Evolutionary conservation across 1,140 invertebrate genomes (phyloP).

Genomic region (Drosophila lini): DNA sequence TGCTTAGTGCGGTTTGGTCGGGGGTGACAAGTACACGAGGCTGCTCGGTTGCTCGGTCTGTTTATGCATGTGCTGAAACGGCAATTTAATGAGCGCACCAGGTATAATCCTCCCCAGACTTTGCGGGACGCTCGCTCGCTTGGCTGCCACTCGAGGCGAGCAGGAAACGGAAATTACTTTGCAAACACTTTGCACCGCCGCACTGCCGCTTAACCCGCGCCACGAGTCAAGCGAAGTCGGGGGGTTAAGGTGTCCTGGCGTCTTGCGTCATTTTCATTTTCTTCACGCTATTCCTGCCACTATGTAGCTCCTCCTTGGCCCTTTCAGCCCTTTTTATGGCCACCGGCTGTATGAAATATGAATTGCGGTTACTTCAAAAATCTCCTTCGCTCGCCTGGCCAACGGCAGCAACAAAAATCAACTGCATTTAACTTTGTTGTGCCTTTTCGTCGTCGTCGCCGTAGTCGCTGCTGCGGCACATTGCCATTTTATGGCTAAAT

Average conservation of each 20-base stretch:
- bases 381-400: conserved; percentile 45
- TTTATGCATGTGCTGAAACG: conserved; percentile 63
- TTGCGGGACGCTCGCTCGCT: conserved; percentile 21
- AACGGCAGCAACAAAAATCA: conserved; percentile 70
- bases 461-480: conserved; percentile 55
- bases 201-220: conserved; percentile 31
- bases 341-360: conserved; percentile 79
- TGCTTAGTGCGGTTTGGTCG: conserved; percentile 46
- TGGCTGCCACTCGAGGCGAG: conserved; percentile 71
- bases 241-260: conserved; percentile 38
- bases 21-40: conserved; percentile 46
- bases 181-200: conserved; percentile 77
- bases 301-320: conserved; percentile 34
- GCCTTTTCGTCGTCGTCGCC: conserved; percentile 53
- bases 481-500: conserved; percentile 82
- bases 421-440: conserved; percentile 81
- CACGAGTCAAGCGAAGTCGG: conserved; percentile 66
- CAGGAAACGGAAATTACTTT: conserved; percentile 83
- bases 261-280: conserved; percentile 75
- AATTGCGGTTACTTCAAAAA: conserved; percentile 78
- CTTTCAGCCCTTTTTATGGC: conserved; percentile 63
- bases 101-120: conserved; percentile 11
- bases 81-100: conserved; percentile 65
- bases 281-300: conserved; percentile 54
- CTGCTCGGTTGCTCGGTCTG: conserved; percentile 42